Evolutionary conservation across 2,113 vertebrate genomes (phyloP).

Genomic region (Rhegmatorhina hoffmannsi): DNA sequence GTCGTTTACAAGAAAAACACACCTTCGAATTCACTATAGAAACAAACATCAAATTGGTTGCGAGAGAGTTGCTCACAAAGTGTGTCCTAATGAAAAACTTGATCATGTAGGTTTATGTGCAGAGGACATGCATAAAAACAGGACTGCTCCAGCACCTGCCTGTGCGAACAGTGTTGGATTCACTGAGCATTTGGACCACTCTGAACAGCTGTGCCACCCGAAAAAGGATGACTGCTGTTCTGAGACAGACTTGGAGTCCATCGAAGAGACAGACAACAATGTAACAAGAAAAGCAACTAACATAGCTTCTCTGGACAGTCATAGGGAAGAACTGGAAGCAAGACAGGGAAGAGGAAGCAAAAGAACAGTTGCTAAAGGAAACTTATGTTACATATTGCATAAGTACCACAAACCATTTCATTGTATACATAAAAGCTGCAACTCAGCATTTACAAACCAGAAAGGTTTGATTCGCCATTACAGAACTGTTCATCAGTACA

Average conservation of each 20-base stretch:
- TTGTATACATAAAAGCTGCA: constrained; percentile 93
- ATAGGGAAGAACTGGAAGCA: constrained; percentile 75
- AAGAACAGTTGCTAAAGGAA: constrained; percentile 88
- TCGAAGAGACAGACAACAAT: constrained; percentile 72
- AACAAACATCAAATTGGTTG: constrained; percentile 84
- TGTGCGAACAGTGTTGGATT: background rate
- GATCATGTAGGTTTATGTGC: constrained; percentile 64
- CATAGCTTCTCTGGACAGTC: constrained; percentile 66
- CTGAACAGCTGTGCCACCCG: constrained; percentile 54
- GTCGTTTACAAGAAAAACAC: constrained; percentile 87
- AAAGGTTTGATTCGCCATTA: constrained; percentile 92
- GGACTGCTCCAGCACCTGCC: background rate
- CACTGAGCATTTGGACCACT: constrained; percentile 27
- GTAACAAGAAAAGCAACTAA: constrained; percentile 59
- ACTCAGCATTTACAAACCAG: constrained; percentile 89
- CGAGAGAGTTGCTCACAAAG: constrained; percentile 69
- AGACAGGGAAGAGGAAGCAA: constrained; percentile 85
- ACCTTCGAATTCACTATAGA: constrained; percentile 87
- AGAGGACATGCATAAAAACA: constrained; percentile 56
- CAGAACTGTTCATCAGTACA: constrained; percentile 89
- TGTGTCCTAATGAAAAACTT: constrained; percentile 67
- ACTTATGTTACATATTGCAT: constrained; percentile 90
- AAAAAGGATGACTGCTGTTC: constrained; percentile 78
- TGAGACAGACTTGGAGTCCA: constrained; percentile 80
- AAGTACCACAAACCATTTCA: constrained; percentile 95